A percentile compares a stretch with the other conserved stretches of the same genome.
Conservation (phyloP, 2,113 vertebrate species). For the Nymphicus hollandicus region DNA sequence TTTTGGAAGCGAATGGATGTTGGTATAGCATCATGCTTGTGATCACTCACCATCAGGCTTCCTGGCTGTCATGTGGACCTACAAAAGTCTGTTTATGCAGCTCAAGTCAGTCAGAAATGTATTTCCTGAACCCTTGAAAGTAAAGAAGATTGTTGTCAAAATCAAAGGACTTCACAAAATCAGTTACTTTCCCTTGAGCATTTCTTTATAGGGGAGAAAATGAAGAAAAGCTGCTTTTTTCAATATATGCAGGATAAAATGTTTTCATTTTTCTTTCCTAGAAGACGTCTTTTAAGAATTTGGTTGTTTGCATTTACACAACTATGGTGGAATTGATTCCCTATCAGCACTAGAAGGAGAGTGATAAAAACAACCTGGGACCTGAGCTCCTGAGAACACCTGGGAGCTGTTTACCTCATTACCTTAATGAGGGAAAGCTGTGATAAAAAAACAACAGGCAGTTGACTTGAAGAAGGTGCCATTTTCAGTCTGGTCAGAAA, state of each 20-base stretch:
- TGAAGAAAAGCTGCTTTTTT: neutral
- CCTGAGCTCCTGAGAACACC: neutral
- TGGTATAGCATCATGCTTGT: neutral
- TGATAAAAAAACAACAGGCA: neutral
- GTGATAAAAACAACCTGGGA: neutral
- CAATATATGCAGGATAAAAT: neutral
- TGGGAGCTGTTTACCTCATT: neutral
- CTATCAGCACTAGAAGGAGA: neutral
- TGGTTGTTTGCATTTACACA: neutral
- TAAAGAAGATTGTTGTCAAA: neutral
- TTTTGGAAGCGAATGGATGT: neutral
- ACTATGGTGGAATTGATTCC: neutral
- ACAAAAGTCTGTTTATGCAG: neutral
- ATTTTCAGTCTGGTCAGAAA: neutral
- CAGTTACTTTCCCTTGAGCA: neutral
- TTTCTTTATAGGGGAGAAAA: neutral
- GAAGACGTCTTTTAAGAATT: neutral
- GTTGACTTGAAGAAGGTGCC: neutral
- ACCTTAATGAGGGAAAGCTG: neutral
- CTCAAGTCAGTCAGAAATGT: neutral
- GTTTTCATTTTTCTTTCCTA: neutral
- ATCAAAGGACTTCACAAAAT: neutral
- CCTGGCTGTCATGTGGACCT: neutral
- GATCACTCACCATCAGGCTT: neutral
- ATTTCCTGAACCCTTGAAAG: neutral